Base-by-base conservation (phyloP, 2,113 vertebrate species). In the Phylloscopus trochilus region DNA sequence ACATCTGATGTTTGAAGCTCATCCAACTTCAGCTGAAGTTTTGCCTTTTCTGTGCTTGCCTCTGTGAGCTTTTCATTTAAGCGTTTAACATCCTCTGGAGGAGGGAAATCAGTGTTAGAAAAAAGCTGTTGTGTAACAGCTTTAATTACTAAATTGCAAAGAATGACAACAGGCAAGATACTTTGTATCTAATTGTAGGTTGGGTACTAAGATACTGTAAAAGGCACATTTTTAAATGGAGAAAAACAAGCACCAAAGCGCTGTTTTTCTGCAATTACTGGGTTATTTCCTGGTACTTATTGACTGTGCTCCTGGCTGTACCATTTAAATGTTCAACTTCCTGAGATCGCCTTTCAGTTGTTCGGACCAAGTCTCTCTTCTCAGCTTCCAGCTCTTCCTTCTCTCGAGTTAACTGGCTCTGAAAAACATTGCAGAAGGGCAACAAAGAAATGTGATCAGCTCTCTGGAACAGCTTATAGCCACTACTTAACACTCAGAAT, bases 1-100 rank as follows among this genome's bases (percentile, higher is more conserved):
- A 99, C 98, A 97, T 99, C 99, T 59, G 99, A 98, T n/a, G 98
- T 97, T 95, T 99, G 99, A 73, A 99, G 98, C n/a, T 99, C 98
- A 96, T 99, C 99, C 63, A 99, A 4, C 82, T 99, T 99, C 90
- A 99, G 95, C 91, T 99, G 98, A 90, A 99, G 98, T 56, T 99
- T 97, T 93, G 99, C 97, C 88, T 99, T 99, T 83, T 98, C 98
- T 43, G 98, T 96, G 94, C 95, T 99, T 80, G 98, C 98, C 91
- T 99, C 99, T 44, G 98, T 98, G 79, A 99, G 97, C 73, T 99
- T 99, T 91, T 99, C 99, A 97, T 98, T 99, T 37, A 99, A 97
- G 44, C 98, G 98, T 95, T 98, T 99, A 75, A 99, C 92, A 95
- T 99, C 99, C 98, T 99, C 99, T 99, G 88, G 55, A 64, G 30